Evolutionary conservation across 1,140 invertebrate genomes (phyloP), one percentile per base, ranked within the genome.

Genomic region (Parapsyche elsis): DNA sequence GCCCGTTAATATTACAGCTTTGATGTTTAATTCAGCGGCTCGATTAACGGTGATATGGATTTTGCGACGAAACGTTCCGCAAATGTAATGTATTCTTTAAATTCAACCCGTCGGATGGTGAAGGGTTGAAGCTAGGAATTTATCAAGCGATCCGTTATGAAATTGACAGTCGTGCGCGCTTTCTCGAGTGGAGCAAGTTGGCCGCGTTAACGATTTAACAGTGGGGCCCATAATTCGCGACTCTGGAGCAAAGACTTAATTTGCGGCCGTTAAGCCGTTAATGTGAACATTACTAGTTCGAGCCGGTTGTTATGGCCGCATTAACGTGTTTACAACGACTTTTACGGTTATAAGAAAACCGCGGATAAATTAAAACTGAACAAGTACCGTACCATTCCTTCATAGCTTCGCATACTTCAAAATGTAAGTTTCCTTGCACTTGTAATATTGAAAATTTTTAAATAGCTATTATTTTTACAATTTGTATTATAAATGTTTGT

Each of bases 1-100:
- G 2, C 0, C 64, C 21, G 64, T 67, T 67, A 73, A 46, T 21
- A 73, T 53, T 10, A 23, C 38, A 4, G 4, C 44, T 64, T 77
- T 77, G 61, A 77, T 77, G 57, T 77, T 64, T 77, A 67, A 77
- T 77, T 77, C 59, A 77, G 49, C 7, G 26, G 57, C 24, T 77
- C 57, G 30, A 49, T 77, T 53, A 61, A 19, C 24, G 24, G 12
- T 23, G 30, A 38, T 38, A 38, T 38, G 30, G 30, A 38, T 38
- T 38, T 38, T 7, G 30, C 2, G 7, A 38, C 30, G 30, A 7
- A 38, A 38, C 30, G 30, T 38, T n/a, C n/a, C n/a, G n/a, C n/a
- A n/a, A 38, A 38, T 38, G 30, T 38, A 38, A 38, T 38, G 30
- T 38, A 38, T 38, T 38, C 30, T 38, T 38, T 38, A 38, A 38